These are phyloP conservation scores for Doryteuthis pealeii DNA, from an alignment of 1,140 invertebrate genomes.

Conservation along the genomic window DNA sequence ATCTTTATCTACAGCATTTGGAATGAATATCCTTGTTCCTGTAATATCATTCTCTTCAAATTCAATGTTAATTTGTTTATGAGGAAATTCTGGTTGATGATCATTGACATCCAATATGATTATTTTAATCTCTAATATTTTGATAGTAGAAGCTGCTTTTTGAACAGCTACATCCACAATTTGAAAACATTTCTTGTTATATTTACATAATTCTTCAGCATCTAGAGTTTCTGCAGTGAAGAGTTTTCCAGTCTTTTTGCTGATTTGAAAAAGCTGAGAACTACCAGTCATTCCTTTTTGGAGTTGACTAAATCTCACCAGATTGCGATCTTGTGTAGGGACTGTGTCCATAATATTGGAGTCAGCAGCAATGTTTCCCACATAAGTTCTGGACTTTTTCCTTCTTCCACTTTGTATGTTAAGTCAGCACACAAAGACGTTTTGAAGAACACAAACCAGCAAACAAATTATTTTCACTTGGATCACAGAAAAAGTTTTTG, in stretches of 20 bases:
- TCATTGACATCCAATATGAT: not conserved
- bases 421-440: slow-evolving; percentile 11
- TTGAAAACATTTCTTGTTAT: not conserved
- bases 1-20: not conserved
- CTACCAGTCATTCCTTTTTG: not conserved
- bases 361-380: slow-evolving; percentile 42
- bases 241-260: slow-evolving; percentile 78
- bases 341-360: slow-evolving; percentile 28
- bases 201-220: slow-evolving; percentile 22
- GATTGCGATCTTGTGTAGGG: not conserved
- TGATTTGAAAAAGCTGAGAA: slow-evolving; percentile 71
- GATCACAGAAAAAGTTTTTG: too few relatives aligned
- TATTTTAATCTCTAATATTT: slow-evolving; percentile 9
- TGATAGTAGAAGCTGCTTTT: not conserved
- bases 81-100: not conserved
- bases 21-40: not conserved
- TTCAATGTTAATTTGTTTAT: not conserved
- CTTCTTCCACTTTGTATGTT: slow-evolving; percentile 23
- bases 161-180: not conserved
- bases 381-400: slow-evolving; percentile 21
- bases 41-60: not conserved
- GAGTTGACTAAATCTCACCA: not conserved
- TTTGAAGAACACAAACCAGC: too few relatives aligned
- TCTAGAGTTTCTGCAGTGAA: slow-evolving; percentile 21
- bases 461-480: too few relatives aligned